A percentile compares a stretch with the other conserved stretches of the same genome.
Conservation (phyloP, 2,113 vertebrate genomes). For the Machaerirhynchus nigripectus region DNA sequence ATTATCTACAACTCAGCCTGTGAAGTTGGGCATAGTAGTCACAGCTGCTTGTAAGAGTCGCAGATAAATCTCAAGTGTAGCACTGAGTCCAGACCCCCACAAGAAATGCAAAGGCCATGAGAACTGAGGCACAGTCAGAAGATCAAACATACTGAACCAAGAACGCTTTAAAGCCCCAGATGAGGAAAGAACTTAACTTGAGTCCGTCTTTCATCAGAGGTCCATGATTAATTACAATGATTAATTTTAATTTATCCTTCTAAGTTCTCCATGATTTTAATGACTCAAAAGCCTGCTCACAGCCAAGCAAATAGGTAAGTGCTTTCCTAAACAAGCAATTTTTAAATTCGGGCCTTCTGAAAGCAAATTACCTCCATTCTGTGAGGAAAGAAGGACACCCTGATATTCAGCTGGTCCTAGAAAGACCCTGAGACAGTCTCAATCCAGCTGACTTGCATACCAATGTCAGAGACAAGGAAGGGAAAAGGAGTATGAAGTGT, state of each 20-base stretch:
- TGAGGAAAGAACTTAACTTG: background rate
- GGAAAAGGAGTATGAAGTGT: background rate
- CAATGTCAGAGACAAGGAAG: background rate
- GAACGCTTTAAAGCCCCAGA: background rate
- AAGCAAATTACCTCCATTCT: background rate
- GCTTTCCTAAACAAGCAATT: background rate
- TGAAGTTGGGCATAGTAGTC: background rate
- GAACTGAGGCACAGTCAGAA: background rate
- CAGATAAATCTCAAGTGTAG: background rate
- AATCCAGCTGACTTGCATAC: background rate
- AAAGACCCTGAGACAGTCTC: background rate
- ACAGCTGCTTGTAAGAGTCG: background rate
- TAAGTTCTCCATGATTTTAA: background rate
- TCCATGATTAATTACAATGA: no score
- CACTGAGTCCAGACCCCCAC: background rate
- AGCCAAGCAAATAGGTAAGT: background rate
- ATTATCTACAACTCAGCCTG: background rate
- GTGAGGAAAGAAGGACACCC: background rate
- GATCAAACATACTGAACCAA: background rate
- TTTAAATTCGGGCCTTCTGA: background rate
- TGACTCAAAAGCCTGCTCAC: background rate
- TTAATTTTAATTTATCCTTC: background rate
- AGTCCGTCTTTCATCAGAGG: background rate
- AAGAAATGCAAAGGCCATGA: background rate
- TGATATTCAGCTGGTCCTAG: background rate